Evolutionary conservation across 1,140 invertebrate genomes (phyloP).

Genomic region (Planococcus citri): DNA sequence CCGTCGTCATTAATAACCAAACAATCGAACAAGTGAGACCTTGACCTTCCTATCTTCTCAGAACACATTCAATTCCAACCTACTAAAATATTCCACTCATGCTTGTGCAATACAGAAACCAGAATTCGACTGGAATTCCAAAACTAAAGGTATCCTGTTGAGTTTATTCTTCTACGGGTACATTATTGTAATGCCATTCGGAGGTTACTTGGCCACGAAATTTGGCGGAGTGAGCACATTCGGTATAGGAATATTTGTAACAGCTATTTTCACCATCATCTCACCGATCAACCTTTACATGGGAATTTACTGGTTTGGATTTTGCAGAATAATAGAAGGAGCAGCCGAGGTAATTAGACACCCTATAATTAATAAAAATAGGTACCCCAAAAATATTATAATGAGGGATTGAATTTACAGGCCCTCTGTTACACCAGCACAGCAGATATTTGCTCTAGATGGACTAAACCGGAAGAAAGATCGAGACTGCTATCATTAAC

Average conservation of each 20-base stretch:
- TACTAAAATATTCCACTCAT: too few species aligned
- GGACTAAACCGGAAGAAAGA: constrained; percentile 54
- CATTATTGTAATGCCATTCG: constrained; percentile 42
- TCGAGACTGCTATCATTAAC: constrained; percentile 46
- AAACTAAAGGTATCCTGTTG: constrained; percentile 42
- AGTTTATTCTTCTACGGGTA: constrained; percentile 60
- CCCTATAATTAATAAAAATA: too few species aligned
- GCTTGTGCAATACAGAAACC: constrained; percentile 34
- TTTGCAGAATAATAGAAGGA: constrained; percentile 68
- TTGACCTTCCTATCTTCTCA: neutral
- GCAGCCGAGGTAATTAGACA: constrained; percentile 57
- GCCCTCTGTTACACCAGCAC: constrained; percentile 69
- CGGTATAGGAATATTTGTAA: constrained; percentile 43
- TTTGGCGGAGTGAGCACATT: constrained; percentile 46
- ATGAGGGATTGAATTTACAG: too few species aligned
- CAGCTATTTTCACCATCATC: constrained; percentile 52
- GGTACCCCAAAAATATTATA: too few species aligned
- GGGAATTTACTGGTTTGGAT: constrained; percentile 55
- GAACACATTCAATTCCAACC: neutral
- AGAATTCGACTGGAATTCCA: constrained; percentile 50
- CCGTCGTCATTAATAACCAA: neutral
- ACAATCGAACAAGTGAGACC: neutral
- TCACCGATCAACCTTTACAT: constrained; percentile 62
- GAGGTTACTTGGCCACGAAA: constrained; percentile 39
- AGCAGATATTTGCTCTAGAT: constrained; percentile 66